A percentile compares a stretch with the other conserved stretches of the same genome.
phyloP scores from a whole-genome alignment of 2,888 invertebrate genomes.

The Oligia strigilis region DNA sequence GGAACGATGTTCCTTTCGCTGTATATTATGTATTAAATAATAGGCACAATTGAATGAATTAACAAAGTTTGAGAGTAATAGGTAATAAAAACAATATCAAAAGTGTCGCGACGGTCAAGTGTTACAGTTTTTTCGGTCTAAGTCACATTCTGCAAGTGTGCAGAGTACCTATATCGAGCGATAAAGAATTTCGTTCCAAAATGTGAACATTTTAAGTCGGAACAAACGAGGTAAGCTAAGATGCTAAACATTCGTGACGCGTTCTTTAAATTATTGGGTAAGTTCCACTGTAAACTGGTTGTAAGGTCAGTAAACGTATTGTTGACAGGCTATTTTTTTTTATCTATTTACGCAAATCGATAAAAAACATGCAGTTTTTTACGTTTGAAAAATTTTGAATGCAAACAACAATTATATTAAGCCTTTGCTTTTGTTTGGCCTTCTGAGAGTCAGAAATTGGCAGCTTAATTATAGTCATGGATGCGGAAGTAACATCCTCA shows the following conservation, averaged over 20 bases:
- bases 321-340: background rate
- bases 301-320: constrained; percentile 37
- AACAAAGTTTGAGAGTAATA: background rate
- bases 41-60: background rate
- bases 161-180: too few relatives aligned
- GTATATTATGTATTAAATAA: background rate
- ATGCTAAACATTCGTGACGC: constrained; percentile 21
- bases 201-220: background rate
- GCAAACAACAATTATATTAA: background rate
- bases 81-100: background rate
- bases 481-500: background rate
- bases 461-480: background rate
- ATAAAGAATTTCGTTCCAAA: background rate
- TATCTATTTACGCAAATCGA: constrained; percentile 7
- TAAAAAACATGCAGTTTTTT: background rate
- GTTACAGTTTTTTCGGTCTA: too few relatives aligned
- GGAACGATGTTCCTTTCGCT: background rate
- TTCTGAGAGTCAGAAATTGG: background rate
- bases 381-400: background rate
- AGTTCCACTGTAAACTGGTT: constrained; percentile 27
- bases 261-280: constrained; percentile 25
- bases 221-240: background rate
- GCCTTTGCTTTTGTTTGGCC: background rate
- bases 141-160: too few relatives aligned
- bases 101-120: background rate